These are phyloP conservation scores for Calameuta pallipes DNA, from an alignment of 2,888 invertebrate genomes.

Conservation along the genomic window DNA sequence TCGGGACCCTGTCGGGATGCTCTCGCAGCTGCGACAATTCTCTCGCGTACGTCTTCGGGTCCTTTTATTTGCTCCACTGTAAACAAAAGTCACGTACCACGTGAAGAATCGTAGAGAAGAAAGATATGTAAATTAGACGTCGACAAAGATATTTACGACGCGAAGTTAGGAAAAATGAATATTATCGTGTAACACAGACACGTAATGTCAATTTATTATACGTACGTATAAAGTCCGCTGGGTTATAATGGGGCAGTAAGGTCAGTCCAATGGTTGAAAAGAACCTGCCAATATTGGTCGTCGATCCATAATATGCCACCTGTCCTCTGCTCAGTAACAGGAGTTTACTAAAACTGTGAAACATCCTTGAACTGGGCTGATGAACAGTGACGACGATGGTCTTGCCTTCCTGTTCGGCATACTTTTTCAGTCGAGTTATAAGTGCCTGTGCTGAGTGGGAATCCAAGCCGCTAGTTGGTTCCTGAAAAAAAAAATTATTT, in stretches of 20 bases:
- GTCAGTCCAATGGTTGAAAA: slow-evolving; percentile 78
- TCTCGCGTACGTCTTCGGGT: slow-evolving; percentile 74
- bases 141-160: not conserved
- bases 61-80: slow-evolving; percentile 83
- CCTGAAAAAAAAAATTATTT: slow-evolving; percentile 67
- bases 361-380: slow-evolving; percentile 87
- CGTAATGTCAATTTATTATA: slow-evolving; percentile 31
- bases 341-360: slow-evolving; percentile 84
- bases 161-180: not conserved
- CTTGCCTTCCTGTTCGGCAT: slow-evolving; percentile 81
- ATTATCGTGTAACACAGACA: not conserved
- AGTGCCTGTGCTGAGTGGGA: slow-evolving; percentile 82
- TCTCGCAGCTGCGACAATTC: slow-evolving; percentile 75
- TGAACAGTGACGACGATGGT: slow-evolving; percentile 84
- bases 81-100: slow-evolving; percentile 23
- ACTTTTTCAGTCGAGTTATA: slow-evolving; percentile 79
- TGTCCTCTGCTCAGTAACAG: slow-evolving; percentile 78
- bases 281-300: slow-evolving; percentile 77
- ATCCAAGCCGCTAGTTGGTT: slow-evolving; percentile 86
- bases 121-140: not conserved
- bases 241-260: slow-evolving; percentile 83
- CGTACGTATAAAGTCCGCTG: slow-evolving; percentile 86
- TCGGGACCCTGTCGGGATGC: slow-evolving; percentile 72
- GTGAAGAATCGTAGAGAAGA: not conserved
- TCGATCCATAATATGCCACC: slow-evolving; percentile 82